Percentiles rank a stretch among this genome's conserved stretches.
phyloP scores from a whole-genome alignment of 1,140 invertebrate species.

The Vanessa tameamea region DNA sequence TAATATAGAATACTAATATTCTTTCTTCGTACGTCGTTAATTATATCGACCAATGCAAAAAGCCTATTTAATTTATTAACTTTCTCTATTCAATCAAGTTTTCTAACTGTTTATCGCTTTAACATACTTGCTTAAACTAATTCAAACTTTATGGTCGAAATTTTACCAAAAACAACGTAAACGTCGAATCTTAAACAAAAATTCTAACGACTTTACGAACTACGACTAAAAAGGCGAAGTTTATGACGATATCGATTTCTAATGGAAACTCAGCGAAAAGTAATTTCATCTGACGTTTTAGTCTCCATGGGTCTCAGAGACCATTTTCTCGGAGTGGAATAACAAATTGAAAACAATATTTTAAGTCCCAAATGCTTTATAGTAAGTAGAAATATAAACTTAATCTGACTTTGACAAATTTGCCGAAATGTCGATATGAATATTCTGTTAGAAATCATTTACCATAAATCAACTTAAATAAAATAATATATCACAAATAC shows the following conservation, averaged over 20 bases:
- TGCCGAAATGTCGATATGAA: background rate
- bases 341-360: conserved; percentile 25
- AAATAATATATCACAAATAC: no score
- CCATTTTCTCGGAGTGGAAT: conserved; percentile 19
- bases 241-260: conserved; percentile 25
- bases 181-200: conserved; percentile 6
- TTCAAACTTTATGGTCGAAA: background rate
- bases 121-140: background rate
- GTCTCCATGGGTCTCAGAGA: conserved; percentile 17
- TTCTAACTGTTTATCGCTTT: background rate
- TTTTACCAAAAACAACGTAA: conserved; percentile 2
- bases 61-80: background rate
- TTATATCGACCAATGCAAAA: no score
- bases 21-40: no score
- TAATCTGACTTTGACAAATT: conserved; percentile 9
- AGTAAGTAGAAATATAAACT: conserved; percentile 6
- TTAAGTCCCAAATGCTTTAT: conserved; percentile 25
- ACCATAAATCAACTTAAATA: background rate
- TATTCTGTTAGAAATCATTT: background rate
- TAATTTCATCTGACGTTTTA: conserved; percentile 17
- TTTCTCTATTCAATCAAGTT: background rate
- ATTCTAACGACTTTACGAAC: conserved; percentile 13
- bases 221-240: conserved; percentile 14
- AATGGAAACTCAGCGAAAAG: conserved; percentile 22
- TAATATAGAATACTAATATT: no score